phyloP scores from a whole-genome alignment of 2,113 vertebrate genomes.

The Psittacara wagleri region DNA sequence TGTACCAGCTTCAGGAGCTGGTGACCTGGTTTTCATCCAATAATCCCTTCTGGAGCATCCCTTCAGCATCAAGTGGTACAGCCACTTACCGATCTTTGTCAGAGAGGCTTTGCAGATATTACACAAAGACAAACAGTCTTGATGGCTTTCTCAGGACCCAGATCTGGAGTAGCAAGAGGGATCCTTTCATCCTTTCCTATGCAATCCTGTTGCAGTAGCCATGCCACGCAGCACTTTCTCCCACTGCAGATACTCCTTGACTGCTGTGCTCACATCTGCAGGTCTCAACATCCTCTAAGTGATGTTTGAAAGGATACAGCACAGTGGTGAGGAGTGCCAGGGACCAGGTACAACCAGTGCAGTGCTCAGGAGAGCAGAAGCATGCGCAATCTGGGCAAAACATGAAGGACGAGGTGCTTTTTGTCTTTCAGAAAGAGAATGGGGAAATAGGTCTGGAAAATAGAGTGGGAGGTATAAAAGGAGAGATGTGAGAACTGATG shows the following conservation, averaged over 20 bases:
- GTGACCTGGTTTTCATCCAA: background rate
- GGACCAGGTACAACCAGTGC: background rate
- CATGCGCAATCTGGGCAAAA: background rate
- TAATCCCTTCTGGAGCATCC: background rate
- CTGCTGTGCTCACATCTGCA: background rate
- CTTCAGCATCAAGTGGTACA: background rate
- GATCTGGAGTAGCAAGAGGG: background rate
- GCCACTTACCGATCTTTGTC: background rate
- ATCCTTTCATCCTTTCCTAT: background rate
- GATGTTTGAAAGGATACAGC: background rate
- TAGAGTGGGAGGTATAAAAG: background rate
- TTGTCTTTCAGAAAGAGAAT: background rate
- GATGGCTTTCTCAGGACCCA: background rate
- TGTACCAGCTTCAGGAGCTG: background rate
- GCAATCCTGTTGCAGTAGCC: background rate
- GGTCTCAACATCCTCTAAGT: background rate
- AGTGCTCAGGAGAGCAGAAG: background rate
- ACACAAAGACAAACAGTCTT: background rate
- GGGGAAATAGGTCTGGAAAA: background rate
- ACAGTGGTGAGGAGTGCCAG: background rate
- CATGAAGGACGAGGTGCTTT: background rate
- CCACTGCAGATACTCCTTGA: background rate
- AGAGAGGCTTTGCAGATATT: background rate
- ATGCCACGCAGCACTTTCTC: background rate
- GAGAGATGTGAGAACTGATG: background rate